These are phyloP conservation scores for Pseudorhombus dupliciocellatus DNA, from an alignment of 2,113 vertebrate species.

Conservation along the genomic window DNA sequence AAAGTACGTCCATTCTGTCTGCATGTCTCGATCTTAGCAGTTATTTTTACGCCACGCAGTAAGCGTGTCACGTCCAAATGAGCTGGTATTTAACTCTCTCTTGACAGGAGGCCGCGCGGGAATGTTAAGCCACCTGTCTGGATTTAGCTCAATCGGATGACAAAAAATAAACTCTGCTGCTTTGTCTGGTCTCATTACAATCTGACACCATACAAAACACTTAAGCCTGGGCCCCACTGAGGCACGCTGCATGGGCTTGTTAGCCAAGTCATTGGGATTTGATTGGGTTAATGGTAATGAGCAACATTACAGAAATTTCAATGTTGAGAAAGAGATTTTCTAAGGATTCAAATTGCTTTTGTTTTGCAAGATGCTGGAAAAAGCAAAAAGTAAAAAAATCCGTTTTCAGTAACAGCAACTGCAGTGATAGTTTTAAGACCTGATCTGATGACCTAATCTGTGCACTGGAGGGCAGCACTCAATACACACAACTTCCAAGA, in stretches of 20 bases:
- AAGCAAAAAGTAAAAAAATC: background rate
- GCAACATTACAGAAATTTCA: background rate
- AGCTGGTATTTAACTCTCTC: constrained; percentile 40
- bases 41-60: constrained; percentile 15
- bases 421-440: no score
- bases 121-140: constrained; percentile 41
- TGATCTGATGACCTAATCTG: background rate
- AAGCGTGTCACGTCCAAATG: constrained; percentile 22
- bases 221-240: background rate
- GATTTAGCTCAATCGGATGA: constrained; percentile 40
- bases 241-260: background rate
- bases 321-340: background rate
- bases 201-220: constrained; percentile 34
- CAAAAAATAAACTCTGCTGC: constrained; percentile 27
- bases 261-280: background rate
- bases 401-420: no score
- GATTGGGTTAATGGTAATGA: background rate
- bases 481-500: background rate
- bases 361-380: background rate
- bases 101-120: background rate
- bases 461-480: background rate
- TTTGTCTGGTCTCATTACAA: constrained; percentile 50
- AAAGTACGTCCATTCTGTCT: background rate
- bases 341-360: no score
- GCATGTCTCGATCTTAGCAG: constrained; percentile 23